Base-by-base conservation (phyloP, 1,140 invertebrate species). In the Scylla paramamosain region DNA sequence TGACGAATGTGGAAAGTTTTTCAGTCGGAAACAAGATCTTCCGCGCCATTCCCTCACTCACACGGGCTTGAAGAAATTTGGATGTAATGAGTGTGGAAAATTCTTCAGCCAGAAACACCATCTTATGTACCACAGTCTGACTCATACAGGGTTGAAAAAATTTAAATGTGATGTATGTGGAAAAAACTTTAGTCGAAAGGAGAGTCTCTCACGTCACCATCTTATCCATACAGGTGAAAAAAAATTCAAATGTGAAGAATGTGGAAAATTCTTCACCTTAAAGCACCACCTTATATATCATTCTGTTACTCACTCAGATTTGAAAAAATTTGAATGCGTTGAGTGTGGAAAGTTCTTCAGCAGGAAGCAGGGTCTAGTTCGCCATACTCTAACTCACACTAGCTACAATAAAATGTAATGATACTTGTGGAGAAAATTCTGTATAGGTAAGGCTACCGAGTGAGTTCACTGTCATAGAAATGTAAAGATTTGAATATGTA, bases 121-220 rank as follows among this genome's bases (percentile, higher is more conserved):
- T 59, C 90, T 91, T 29, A 91, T 31, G 29, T 46, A 48, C 28
- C 90, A 91, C 48, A 59, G 39, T 20, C 32, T 48, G 14, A 59
- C 29, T 20, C 91, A 92, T 28, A 59, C 67, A 25, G 91, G 91
- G 31, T 28, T 31, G 29, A 92, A 92, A 77, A 92, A 67, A 12
- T 92, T 92, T 32, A 92, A 67, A 20, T 92, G 91, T 28, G 29
- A 29, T 4, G 59, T 77, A 31, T 92, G 91, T 92, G 91, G 67
- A 67, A 92, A 92, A 82, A 32, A 31, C 28, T 92, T 77, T 82
- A 77, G 28, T 59, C 59, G 52, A 20, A 92, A 92, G 29, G 67
- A 45, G 29, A 45, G 29, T 39, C 91, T 92, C 59, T n/a, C 28
- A 14, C n/a, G 48, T 29, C 91, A 93, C 46, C 52, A 46, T 29